A percentile compares a stretch with the other conserved stretches of the same genome.
Evolutionary conservation across 2,113 vertebrate species (phyloP).

Genomic region (Hipposideros armiger): DNA sequence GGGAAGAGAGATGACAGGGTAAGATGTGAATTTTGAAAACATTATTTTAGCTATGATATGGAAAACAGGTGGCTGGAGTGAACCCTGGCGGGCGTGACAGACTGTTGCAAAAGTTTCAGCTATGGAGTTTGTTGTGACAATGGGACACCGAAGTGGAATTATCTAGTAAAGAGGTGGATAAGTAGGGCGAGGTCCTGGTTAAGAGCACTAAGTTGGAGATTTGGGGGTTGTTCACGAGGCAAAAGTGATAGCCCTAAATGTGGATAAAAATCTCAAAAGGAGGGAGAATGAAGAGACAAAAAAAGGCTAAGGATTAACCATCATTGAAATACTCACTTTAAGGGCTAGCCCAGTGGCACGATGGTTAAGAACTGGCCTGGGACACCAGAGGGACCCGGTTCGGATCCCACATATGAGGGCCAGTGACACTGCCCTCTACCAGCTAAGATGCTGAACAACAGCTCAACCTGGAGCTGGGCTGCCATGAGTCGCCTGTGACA

Average conservation of each 20-base stretch:
- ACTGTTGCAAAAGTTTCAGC: neutral
- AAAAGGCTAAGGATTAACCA: neutral
- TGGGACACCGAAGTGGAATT: neutral
- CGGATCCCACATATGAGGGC: too few species aligned
- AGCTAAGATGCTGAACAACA: too few species aligned
- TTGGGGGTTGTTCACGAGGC: neutral
- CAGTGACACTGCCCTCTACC: too few species aligned
- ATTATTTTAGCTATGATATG: neutral
- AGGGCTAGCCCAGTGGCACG: neutral
- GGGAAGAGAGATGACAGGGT: neutral
- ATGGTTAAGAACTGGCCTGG: too few species aligned
- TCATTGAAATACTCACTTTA: neutral
- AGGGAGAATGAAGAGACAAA: neutral
- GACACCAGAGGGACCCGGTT: too few species aligned
- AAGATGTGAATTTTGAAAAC: constrained; percentile 7
- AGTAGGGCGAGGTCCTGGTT: neutral
- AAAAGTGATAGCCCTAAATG: neutral
- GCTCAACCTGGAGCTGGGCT: too few species aligned
- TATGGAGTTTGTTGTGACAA: neutral
- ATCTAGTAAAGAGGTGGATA: neutral
- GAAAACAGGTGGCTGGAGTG: neutral
- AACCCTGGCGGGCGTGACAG: neutral
- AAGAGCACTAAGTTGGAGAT: neutral
- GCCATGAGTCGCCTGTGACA: too few species aligned
- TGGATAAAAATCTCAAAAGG: constrained; percentile 10